These are phyloP conservation scores for Tolmerus cingulatus DNA, from an alignment of 2,888 invertebrate genomes.

Conservation along the genomic window DNA sequence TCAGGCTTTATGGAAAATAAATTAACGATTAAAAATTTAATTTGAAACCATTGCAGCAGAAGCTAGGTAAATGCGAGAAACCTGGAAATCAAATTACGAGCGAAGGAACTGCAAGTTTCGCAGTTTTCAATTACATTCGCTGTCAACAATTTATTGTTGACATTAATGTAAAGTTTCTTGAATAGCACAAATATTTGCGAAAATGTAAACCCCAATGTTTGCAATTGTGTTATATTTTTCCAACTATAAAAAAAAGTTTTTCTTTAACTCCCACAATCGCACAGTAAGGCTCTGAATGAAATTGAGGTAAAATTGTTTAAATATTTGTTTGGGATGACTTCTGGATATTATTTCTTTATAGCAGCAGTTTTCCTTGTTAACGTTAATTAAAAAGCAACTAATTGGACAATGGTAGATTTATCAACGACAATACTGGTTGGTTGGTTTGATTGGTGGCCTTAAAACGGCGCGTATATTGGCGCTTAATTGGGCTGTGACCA, in stretches of 20 bases:
- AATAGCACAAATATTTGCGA: constrained; percentile 1
- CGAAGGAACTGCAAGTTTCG: not conserved
- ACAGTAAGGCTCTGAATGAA: not conserved
- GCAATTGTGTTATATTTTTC: not conserved
- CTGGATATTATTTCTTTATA: not conserved
- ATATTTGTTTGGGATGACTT: not conserved
- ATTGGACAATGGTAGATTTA: not conserved
- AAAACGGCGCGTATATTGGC: no score
- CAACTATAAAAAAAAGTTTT: not conserved
- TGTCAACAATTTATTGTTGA: constrained; percentile 1
- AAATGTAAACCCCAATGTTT: not conserved
- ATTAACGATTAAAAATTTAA: not conserved
- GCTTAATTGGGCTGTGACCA: no score
- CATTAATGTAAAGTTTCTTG: not conserved
- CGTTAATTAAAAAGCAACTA: not conserved
- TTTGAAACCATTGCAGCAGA: not conserved
- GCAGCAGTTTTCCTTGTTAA: not conserved
- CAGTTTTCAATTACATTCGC: constrained; percentile 1
- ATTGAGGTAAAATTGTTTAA: constrained; percentile 13
- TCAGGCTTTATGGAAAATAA: not conserved
- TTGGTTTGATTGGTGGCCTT: no score
- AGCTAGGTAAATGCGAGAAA: not conserved
- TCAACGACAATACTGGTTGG: not conserved
- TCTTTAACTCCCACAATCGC: not conserved
- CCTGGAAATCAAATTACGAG: not conserved